Base-by-base conservation (phyloP, 2,888 invertebrate species). In the Perizoma affinitatum region DNA sequence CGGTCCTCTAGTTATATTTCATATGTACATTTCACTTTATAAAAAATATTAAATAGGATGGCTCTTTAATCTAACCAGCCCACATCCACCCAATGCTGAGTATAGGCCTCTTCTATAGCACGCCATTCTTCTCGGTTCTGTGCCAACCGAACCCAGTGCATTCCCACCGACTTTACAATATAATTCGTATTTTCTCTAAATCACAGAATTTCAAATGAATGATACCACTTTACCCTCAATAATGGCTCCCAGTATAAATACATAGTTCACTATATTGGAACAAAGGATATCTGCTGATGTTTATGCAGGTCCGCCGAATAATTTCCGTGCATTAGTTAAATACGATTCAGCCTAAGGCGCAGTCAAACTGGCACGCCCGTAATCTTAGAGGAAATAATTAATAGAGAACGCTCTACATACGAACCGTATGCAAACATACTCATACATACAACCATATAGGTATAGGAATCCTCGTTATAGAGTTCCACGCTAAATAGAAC, bases 261-360 rank as follows among this genome's bases (percentile, higher is more conserved):
- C n/a, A n/a, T n/a, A 49, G 36, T 22, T 49, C 49, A 5, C 11
- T 6, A 40, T 49, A 43, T 53, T 45, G 49, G n/a, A 22, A 42
- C 33, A 48, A 67, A 66, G 68, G 61, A 64, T 59, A 60, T 69
- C 62, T 50, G 61, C 56, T 54, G 61, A 65, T 76, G 66, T 75
- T 77, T 77, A 69, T 74, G 68, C 74, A 77, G 72, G 65, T 63
- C 58, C 48, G 40, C 51, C 51, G 57, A 68, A 64, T 70, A 65
- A 73, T 68, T 67, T 58, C 62, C 70, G 50, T 73, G 71, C 73
- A 75, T 75, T 76, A 73, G 66, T 65, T 63, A 64, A 68, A 68
- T 71, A 67, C 65, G 69, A 68, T 75, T 63, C 52, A 58, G 50
- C 48, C 46, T 61, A 56, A 58, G 61, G 63, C 59, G 55, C 50